Evolutionary conservation across 1,140 invertebrate species (phyloP).

Genomic region (Plutomurus gul): DNA sequence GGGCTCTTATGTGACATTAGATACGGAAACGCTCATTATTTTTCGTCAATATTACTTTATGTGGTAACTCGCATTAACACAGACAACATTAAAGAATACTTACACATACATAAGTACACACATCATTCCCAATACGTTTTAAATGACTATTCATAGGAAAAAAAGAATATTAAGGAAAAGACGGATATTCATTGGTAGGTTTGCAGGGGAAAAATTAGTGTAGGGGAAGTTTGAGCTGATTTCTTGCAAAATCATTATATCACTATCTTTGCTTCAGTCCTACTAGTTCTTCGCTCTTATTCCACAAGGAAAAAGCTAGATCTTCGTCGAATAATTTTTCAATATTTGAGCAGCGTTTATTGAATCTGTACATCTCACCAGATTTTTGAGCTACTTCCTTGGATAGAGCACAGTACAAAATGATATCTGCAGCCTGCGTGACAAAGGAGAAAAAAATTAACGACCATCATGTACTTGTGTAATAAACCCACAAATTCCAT

Average conservation of each 20-base stretch:
- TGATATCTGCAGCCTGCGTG: slow-evolving; percentile 58
- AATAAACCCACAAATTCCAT: neutral
- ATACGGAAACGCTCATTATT: neutral
- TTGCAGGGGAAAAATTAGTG: too few species aligned
- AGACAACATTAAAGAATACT: neutral
- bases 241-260: neutral
- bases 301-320: slow-evolving; percentile 58
- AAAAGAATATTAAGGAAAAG: too few species aligned
- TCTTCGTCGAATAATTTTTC: slow-evolving; percentile 54
- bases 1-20: neutral
- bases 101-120: neutral
- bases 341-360: slow-evolving; percentile 53
- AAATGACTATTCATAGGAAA: too few species aligned
- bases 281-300: slow-evolving; percentile 55
- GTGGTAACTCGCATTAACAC: neutral
- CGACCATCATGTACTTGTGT: slow-evolving; percentile 10
- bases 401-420: slow-evolving; percentile 57
- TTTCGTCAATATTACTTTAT: neutral
- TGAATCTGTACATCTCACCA: slow-evolving; percentile 57
- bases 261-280: neutral
- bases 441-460: slow-evolving; percentile 32
- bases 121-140: neutral
- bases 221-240: neutral
- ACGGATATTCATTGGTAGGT: too few species aligned
- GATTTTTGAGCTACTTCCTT: slow-evolving; percentile 55